These are phyloP conservation scores for Tiliacea citrago DNA, from an alignment of 2,888 invertebrate genomes.

Conservation along the genomic window DNA sequence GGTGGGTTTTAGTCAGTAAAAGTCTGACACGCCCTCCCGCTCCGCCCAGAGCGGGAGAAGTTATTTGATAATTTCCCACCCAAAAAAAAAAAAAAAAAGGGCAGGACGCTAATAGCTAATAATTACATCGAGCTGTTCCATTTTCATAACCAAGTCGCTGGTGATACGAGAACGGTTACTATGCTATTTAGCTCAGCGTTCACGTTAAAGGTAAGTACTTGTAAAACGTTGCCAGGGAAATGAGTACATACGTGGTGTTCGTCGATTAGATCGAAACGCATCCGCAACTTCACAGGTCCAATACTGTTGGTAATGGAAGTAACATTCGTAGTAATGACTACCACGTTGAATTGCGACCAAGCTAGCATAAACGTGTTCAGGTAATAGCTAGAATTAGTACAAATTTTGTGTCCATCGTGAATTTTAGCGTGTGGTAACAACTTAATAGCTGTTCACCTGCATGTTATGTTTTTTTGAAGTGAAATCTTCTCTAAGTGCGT, in stretches of 20 bases:
- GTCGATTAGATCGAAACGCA: constrained; percentile 42
- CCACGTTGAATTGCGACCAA: constrained; percentile 19
- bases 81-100: too few species aligned
- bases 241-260: constrained; percentile 2
- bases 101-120: background rate
- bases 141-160: background rate
- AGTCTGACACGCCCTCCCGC: too few species aligned
- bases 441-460: background rate
- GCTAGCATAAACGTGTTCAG: constrained; percentile 9
- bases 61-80: too few species aligned
- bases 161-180: background rate
- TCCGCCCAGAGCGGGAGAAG: too few species aligned
- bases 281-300: constrained; percentile 34
- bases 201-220: background rate
- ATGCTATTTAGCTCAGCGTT: background rate
- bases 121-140: background rate
- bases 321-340: background rate
- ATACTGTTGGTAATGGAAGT: background rate
- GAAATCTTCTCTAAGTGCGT: too few species aligned
- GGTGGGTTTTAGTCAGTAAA: too few species aligned
- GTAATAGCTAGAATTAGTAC: constrained; percentile 29
- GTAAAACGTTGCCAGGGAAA: constrained; percentile 22
- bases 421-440: background rate
- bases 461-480: background rate
- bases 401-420: background rate